These are phyloP conservation scores for Drosophila subquinaria DNA, from an alignment of 2,888 invertebrate genomes.

Conservation along the genomic window DNA sequence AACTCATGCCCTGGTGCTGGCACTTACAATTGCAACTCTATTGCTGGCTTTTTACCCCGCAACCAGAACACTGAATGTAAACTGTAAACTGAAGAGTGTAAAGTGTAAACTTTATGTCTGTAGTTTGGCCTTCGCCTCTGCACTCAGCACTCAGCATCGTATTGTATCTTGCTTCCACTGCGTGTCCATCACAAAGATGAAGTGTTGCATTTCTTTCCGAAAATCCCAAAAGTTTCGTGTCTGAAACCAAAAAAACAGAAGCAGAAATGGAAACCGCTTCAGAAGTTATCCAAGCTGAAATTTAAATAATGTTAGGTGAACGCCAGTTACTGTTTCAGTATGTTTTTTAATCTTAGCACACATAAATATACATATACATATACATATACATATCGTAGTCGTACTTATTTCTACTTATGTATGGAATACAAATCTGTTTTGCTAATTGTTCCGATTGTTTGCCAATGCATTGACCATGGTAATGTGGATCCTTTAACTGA, in stretches of 20 bases:
- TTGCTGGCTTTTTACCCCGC: conserved; percentile 21
- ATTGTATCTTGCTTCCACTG: conserved; percentile 35
- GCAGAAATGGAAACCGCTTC: background rate
- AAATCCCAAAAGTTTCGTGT: conserved; percentile 29
- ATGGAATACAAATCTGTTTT: conserved; percentile 44
- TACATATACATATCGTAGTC: conserved; percentile 30
- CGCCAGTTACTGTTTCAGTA: conserved; percentile 48
- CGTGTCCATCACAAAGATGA: conserved; percentile 62
- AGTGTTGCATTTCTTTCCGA: conserved; percentile 47
- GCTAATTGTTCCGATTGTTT: conserved; percentile 15
- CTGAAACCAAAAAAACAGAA: conserved; percentile 21
- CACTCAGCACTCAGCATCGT: conserved; percentile 19
- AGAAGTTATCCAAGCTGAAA: conserved; percentile 24
- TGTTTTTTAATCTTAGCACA: conserved; percentile 46
- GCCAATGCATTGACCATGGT: conserved; percentile 18
- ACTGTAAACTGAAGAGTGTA: conserved; percentile 45
- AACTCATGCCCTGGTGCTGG: conserved; percentile 33
- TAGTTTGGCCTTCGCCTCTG: conserved; percentile 41
- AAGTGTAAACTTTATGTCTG: conserved; percentile 68
- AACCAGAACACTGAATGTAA: conserved; percentile 39
- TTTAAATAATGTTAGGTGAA: conserved; percentile 38
- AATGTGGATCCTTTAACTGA: conserved; percentile 12
- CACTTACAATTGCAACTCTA: conserved; percentile 53
- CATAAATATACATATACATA: no score
- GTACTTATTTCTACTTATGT: conserved; percentile 20